Conservation (phyloP, 1,140 invertebrate genomes). For the Ruditapes philippinarum region DNA sequence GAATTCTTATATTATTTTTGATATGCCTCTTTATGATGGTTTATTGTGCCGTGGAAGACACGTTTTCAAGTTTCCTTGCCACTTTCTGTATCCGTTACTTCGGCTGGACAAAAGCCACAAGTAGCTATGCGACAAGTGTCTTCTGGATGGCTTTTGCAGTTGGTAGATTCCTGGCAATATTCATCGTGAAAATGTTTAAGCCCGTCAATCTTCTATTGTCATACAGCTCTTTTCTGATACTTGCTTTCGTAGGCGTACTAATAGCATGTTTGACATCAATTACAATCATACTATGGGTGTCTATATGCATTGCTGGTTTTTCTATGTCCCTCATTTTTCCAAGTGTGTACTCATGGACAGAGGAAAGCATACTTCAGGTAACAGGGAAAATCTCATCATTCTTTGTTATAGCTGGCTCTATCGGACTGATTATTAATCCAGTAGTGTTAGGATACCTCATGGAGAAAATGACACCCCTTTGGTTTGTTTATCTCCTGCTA, state of each 20-base stretch:
- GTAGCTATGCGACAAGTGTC: conserved; percentile 62
- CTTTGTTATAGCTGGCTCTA: conserved; percentile 70
- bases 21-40: conserved; percentile 24
- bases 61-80: conserved; percentile 65
- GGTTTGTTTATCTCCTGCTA: conserved; percentile 71
- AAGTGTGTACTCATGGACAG: conserved; percentile 72
- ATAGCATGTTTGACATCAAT: background rate
- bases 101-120: conserved; percentile 65
- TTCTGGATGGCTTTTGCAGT: conserved; percentile 68
- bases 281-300: background rate
- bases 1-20: background rate
- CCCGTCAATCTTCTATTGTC: conserved; percentile 51
- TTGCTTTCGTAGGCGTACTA: conserved; percentile 36
- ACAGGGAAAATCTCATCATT: conserved; percentile 67
- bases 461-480: conserved; percentile 68
- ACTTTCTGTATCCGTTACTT: conserved; percentile 70
- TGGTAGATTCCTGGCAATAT: conserved; percentile 67
- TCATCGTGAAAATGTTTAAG: conserved; percentile 49
- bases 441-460: conserved; percentile 71
- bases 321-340: conserved; percentile 73
- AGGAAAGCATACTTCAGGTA: conserved; percentile 70
- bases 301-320: conserved; percentile 38
- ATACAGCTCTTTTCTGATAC: conserved; percentile 41
- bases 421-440: conserved; percentile 71
- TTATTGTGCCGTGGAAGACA: conserved; percentile 75